Percentiles rank a stretch among this genome's conserved stretches.
These are phyloP conservation scores for Pachycephala philippinensis DNA, from an alignment of 2,113 vertebrate genomes.

Conservation along the genomic window DNA sequence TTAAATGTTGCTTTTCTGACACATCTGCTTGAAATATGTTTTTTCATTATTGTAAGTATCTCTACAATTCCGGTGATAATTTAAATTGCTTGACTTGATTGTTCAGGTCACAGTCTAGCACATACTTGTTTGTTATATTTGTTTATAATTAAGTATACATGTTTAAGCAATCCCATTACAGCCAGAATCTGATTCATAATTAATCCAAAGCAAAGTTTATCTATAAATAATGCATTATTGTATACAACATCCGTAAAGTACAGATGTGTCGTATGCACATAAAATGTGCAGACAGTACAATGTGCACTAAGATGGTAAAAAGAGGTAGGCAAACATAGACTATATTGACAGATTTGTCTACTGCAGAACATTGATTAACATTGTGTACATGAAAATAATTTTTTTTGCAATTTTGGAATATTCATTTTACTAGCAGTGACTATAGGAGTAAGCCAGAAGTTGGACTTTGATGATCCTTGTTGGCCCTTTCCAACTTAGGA, in stretches of 20 bases:
- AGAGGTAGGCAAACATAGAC: background rate
- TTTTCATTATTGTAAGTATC: conserved; percentile 1
- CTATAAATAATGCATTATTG: conserved; percentile 44
- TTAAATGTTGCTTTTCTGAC: background rate
- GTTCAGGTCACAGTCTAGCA: conserved; percentile 15
- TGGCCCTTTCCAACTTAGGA: background rate
- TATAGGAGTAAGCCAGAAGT: background rate
- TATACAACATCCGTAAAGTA: conserved; percentile 9
- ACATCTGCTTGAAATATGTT: background rate
- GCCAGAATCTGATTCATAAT: conserved; percentile 25
- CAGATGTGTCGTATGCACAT: background rate
- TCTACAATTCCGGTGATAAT: background rate
- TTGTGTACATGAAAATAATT: background rate
- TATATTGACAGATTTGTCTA: background rate
- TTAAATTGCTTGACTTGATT: conserved; percentile 18
- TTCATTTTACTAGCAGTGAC: background rate
- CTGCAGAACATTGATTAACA: background rate
- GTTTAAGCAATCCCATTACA: conserved; percentile 24
- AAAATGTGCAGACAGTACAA: background rate
- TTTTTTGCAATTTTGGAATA: background rate
- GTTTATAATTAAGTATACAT: conserved; percentile 20
- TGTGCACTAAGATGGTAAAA: background rate
- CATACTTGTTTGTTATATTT: conserved; percentile 1
- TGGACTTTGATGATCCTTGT: background rate
- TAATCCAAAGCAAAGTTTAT: conserved; percentile 37